Evolutionary conservation across 2,113 vertebrate species (phyloP).

Genomic region (Salvator merianae): DNA sequence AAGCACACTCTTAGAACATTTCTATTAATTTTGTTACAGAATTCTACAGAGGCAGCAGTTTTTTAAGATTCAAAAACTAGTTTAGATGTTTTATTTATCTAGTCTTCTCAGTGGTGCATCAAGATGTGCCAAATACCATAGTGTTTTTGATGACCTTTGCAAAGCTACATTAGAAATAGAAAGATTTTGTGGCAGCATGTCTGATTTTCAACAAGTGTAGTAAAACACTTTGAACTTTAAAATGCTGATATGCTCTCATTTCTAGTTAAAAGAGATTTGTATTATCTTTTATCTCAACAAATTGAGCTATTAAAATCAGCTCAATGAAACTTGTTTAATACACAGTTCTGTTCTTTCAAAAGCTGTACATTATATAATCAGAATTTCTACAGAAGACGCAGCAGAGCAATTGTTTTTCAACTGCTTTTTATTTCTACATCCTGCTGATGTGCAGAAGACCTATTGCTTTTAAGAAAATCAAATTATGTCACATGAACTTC

Average conservation of each 20-base stretch:
- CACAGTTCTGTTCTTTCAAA: not conserved
- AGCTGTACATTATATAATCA: not conserved
- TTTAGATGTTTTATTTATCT: slow-evolving; percentile 35
- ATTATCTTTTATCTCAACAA: not conserved
- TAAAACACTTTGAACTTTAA: slow-evolving; percentile 4
- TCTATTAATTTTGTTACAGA: slow-evolving; percentile 4
- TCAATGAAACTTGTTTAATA: not conserved
- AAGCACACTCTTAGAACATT: not conserved
- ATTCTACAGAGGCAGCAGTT: slow-evolving; percentile 29
- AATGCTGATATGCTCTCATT: not conserved
- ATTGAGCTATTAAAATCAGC: slow-evolving; percentile 13
- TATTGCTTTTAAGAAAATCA: no score
- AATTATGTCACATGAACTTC: no score
- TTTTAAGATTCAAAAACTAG: slow-evolving; percentile 3
- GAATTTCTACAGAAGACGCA: not conserved
- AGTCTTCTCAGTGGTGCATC: slow-evolving; percentile 1
- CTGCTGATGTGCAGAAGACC: no score
- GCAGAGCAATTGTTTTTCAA: not conserved
- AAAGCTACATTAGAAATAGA: not conserved
- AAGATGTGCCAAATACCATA: not conserved
- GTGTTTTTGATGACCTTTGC: not conserved
- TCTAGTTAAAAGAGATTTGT: not conserved
- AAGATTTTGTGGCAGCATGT: not conserved
- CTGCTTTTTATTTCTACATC: no score
- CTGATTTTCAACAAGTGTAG: not conserved